Evolutionary conservation across 1,140 invertebrate species (phyloP).

Genomic region (Solenopsis fugax): DNA sequence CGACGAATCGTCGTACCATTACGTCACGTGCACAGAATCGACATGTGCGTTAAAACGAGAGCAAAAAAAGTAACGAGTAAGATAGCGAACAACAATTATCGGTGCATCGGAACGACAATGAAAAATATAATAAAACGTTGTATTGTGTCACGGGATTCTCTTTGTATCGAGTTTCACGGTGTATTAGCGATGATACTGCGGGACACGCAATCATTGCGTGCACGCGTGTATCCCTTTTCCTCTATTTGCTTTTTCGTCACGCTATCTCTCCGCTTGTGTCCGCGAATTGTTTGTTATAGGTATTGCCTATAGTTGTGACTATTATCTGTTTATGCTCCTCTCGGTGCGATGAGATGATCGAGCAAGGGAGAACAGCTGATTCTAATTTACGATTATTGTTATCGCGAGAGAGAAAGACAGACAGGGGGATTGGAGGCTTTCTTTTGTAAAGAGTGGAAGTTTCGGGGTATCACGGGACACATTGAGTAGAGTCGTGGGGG

Average conservation of each 20-base stretch:
- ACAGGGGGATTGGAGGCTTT: slow-evolving; percentile 17
- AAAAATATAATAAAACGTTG: slow-evolving; percentile 54
- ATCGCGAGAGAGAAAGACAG: slow-evolving; percentile 28
- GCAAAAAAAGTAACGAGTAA: slow-evolving; percentile 47
- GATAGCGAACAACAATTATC: slow-evolving; percentile 57
- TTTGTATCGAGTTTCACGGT: slow-evolving; percentile 37
- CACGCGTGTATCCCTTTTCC: not conserved
- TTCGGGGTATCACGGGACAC: slow-evolving; percentile 16
- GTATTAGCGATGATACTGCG: slow-evolving; percentile 42
- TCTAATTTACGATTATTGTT: slow-evolving; percentile 34
- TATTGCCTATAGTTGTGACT: not conserved
- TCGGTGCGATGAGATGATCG: slow-evolving; percentile 20
- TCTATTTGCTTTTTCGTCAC: slow-evolving; percentile 29
- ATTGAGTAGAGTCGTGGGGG: slow-evolving; percentile 39
- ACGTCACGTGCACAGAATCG: slow-evolving; percentile 51
- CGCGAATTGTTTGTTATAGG: slow-evolving; percentile 20
- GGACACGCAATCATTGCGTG: slow-evolving; percentile 42
- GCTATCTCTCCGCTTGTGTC: slow-evolving; percentile 43
- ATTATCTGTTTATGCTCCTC: slow-evolving; percentile 42
- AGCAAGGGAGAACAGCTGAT: slow-evolving; percentile 45
- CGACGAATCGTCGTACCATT: slow-evolving; percentile 39
- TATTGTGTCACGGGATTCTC: slow-evolving; percentile 36
- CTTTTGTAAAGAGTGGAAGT: slow-evolving; percentile 43
- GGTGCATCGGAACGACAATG: slow-evolving; percentile 51
- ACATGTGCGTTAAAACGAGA: slow-evolving; percentile 58